Evolutionary conservation across 2,888 invertebrate species (phyloP), one percentile per base, ranked within the genome.

Genomic region (Trachelus stipa): DNA sequence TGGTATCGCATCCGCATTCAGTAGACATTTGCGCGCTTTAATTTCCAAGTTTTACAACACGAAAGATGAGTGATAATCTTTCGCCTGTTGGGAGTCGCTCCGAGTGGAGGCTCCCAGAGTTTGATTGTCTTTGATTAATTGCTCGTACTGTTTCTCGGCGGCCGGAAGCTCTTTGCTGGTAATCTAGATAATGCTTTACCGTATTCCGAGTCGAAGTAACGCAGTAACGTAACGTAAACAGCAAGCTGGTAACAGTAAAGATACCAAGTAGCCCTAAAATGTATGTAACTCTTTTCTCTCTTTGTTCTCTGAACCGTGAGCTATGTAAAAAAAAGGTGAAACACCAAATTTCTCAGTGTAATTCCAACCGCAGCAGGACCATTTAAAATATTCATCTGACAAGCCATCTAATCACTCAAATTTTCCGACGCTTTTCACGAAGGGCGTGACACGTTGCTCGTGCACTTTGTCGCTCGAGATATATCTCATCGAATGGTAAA

Each of bases 51-150:
- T 56, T 56, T 56, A 56, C 56, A 56, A 23, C 56, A 23, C 9
- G 56, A 56, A 40, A 37, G 75, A 75, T 79, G 77, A 79, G 77
- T 77, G 76, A 74, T 76, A 79, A 79, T 78, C 77, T 79, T 76
- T 76, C 78, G 80, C 79, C 79, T 84, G 89, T 90, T 91, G 91
- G 88, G 90, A 91, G 90, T 89, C 85, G 82, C 84, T 81, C 82
- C 77, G 79, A 85, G 81, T 78, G 82, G 83, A 81, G 86, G 88
- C 90, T 90, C 91, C 89, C 91, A 90, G 88, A 88, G 86, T 91
- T 90, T 90, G 91, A 91, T 91, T 90, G 90, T 90, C 89, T 89
- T 88, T 91, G 91, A 91, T 91, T 90, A 90, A 91, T 91, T 90
- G 88, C 88, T 85, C 86, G 82, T 85, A 86, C 86, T 83, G 85